Evolutionary conservation across 2,113 vertebrate genomes (phyloP).

Genomic region (Pollimyrus isidori): DNA sequence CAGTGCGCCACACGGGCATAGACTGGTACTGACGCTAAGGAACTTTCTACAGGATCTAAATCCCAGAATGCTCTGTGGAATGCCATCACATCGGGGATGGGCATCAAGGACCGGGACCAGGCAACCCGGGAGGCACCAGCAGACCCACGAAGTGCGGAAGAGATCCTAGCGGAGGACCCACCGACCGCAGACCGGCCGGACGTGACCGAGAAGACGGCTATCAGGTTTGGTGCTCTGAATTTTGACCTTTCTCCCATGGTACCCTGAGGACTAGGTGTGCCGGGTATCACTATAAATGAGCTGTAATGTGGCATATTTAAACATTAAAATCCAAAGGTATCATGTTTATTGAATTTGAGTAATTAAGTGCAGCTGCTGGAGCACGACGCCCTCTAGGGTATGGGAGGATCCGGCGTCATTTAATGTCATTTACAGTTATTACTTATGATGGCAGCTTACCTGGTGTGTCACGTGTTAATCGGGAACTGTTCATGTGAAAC

Average conservation of each 20-base stretch:
- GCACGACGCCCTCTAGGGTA: not conserved
- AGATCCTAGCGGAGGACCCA: conserved; percentile 85
- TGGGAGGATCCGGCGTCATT: not conserved
- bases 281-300: not conserved
- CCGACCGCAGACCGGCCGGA: conserved; percentile 74
- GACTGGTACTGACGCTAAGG: not conserved
- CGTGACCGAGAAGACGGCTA: conserved; percentile 80
- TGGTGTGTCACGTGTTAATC: not conserved
- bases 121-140: conserved; percentile 52
- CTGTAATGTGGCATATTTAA: not conserved
- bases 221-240: conserved; percentile 68
- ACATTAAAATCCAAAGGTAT: not conserved
- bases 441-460: not conserved
- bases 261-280: not conserved
- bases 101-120: conserved; percentile 56
- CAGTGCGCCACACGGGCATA: not conserved
- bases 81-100: conserved; percentile 72
- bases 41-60: conserved; percentile 74
- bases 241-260: not conserved
- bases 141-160: conserved; percentile 74
- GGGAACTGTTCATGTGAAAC: not conserved
- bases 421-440: not conserved
- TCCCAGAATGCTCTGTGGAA: conserved; percentile 88
- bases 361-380: not conserved
- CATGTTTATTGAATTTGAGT: not conserved